Percentiles rank a stretch among this genome's conserved stretches.
Evolutionary conservation across 2,888 invertebrate genomes (phyloP).

Genomic region (Uropetala carovei): DNA sequence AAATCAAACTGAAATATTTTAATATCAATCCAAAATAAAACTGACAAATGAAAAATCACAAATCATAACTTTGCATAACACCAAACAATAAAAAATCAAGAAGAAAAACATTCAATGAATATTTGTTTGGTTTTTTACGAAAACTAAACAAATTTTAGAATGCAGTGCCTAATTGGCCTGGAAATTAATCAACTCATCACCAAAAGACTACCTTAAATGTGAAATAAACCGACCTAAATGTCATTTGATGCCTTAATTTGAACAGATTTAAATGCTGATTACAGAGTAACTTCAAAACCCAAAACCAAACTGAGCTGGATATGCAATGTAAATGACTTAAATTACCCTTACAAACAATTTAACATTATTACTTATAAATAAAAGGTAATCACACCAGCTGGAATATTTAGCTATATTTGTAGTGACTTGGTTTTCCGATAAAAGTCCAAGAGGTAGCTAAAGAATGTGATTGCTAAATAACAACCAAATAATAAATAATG

Average conservation of each 20-base stretch:
- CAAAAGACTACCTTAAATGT: background rate
- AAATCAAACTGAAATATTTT: background rate
- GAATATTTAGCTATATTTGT: background rate
- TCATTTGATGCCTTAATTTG: background rate
- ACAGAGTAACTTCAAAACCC: background rate
- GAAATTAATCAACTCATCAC: background rate
- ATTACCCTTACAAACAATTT: constrained; percentile 3
- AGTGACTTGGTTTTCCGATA: background rate
- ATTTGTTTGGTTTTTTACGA: background rate
- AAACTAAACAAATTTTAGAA: background rate
- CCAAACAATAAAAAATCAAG: background rate
- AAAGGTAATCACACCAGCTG: background rate
- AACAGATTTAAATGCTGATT: background rate
- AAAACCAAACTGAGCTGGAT: background rate
- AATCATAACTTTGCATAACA: background rate
- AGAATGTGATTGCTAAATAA: background rate
- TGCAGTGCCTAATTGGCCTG: background rate
- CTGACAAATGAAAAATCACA: background rate
- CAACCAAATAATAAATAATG: background rate
- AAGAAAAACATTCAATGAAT: background rate
- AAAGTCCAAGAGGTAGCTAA: background rate
- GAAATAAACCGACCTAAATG: background rate
- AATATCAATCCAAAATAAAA: background rate
- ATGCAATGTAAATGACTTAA: background rate
- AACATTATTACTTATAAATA: background rate